These are phyloP conservation scores for Nymphalis urticae DNA, from an alignment of 2,888 invertebrate species.

Conservation along the genomic window DNA sequence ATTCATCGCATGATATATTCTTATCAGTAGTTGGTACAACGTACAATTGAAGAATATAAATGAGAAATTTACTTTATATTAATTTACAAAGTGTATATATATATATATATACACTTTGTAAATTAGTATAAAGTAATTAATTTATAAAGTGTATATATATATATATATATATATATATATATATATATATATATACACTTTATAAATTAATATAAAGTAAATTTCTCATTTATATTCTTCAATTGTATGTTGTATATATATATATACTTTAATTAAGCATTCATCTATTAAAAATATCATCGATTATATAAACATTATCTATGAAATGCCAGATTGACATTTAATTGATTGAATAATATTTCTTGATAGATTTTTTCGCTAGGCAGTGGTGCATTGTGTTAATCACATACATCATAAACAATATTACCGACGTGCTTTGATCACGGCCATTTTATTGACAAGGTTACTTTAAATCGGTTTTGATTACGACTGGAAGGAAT, in stretches of 20 bases:
- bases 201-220: too few relatives aligned
- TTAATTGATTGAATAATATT: not conserved
- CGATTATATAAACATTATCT: not conserved
- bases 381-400: conserved; percentile 6
- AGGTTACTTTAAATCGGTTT: conserved; percentile 64
- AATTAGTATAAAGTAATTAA: too few relatives aligned
- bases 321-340: too few relatives aligned
- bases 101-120: too few relatives aligned
- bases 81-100: too few relatives aligned
- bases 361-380: not conserved
- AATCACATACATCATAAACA: conserved; percentile 16
- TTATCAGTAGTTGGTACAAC: conserved; percentile 1
- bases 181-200: too few relatives aligned
- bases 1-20: conserved; percentile 7
- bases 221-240: too few relatives aligned
- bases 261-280: not conserved
- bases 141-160: too few relatives aligned
- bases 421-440: conserved; percentile 42
- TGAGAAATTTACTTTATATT: not conserved
- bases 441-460: conserved; percentile 53
- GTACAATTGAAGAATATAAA: conserved; percentile 6
- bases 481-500: conserved; percentile 52
- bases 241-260: too few relatives aligned
- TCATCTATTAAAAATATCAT: not conserved
- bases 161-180: too few relatives aligned